phyloP scores from a whole-genome alignment of 92 coral and sea anemone species.

The Epizoanthus illoricatus region DNA sequence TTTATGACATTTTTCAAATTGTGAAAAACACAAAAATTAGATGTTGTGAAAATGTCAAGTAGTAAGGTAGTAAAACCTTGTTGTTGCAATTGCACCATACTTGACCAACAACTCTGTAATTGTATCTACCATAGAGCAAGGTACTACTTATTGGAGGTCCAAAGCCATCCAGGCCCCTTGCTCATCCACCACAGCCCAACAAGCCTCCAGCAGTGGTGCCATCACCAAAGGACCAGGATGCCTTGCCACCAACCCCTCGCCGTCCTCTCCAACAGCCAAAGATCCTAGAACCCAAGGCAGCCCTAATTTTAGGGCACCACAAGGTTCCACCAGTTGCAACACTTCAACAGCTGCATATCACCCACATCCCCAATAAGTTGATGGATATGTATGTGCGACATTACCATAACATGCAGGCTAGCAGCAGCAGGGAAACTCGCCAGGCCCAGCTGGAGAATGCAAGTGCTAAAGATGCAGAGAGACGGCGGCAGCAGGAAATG shows the following conservation, averaged over 20 bases:
- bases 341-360: slow-evolving; percentile 67
- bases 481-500: slow-evolving; percentile 86
- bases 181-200: slow-evolving; percentile 51
- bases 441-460: slow-evolving; percentile 74
- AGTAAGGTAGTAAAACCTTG: not conserved
- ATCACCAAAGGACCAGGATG: slow-evolving; percentile 55
- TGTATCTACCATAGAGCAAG: slow-evolving; percentile 53
- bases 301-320: slow-evolving; percentile 90
- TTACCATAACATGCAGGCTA: slow-evolving; percentile 48
- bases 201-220: slow-evolving; percentile 49
- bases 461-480: slow-evolving; percentile 72
- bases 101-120: not conserved
- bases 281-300: slow-evolving; percentile 86
- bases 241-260: slow-evolving; percentile 64
- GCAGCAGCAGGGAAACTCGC: slow-evolving; percentile 49
- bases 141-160: slow-evolving; percentile 91
- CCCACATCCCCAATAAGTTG: slow-evolving; percentile 77
- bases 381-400: slow-evolving; percentile 88
- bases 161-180: slow-evolving; percentile 46
- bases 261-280: slow-evolving; percentile 87
- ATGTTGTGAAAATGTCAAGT: no score
- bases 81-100: not conserved
- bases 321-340: slow-evolving; percentile 84
- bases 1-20: no score
- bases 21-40: no score